These are phyloP conservation scores for Drosophila planitibia DNA, from an alignment of 2,888 invertebrate genomes.

Conservation along the genomic window DNA sequence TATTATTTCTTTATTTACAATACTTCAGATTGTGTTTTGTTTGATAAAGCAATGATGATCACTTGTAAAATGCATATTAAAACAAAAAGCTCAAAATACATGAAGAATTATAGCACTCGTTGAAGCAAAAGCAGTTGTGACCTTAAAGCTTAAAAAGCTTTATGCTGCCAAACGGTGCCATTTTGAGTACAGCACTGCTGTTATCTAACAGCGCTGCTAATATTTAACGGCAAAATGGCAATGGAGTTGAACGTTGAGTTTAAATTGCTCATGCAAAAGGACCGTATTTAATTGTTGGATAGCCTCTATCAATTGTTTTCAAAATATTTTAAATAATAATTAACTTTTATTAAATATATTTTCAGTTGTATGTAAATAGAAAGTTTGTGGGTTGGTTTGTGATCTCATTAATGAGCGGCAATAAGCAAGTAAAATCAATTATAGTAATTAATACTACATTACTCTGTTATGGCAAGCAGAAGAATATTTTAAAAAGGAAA, in stretches of 20 bases:
- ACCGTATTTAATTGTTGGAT: not conserved
- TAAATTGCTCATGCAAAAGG: not conserved
- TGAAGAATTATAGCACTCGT: no score
- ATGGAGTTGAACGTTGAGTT: not conserved
- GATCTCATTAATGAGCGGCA: not conserved
- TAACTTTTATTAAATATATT: not conserved
- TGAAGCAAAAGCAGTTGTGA: not conserved
- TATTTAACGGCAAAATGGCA: not conserved
- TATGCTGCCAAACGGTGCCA: slow-evolving; percentile 12
- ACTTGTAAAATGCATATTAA: not conserved
- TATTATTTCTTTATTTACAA: not conserved
- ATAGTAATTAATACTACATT: not conserved
- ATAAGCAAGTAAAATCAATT: not conserved
- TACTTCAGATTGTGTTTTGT: not conserved
- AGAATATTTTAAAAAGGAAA: not conserved
- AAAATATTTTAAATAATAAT: not conserved
- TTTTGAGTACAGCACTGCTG: slow-evolving; percentile 33
- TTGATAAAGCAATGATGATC: not conserved
- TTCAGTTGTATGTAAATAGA: not conserved
- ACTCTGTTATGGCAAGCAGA: not conserved
- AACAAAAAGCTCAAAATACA: not conserved
- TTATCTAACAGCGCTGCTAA: slow-evolving; percentile 3
- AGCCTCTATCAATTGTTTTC: not conserved
- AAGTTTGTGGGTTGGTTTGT: no score
- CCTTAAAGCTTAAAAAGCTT: slow-evolving; percentile 8